Evolutionary conservation across 2,113 vertebrate genomes (phyloP).

Genomic region (Microcebus ravelobensis): DNA sequence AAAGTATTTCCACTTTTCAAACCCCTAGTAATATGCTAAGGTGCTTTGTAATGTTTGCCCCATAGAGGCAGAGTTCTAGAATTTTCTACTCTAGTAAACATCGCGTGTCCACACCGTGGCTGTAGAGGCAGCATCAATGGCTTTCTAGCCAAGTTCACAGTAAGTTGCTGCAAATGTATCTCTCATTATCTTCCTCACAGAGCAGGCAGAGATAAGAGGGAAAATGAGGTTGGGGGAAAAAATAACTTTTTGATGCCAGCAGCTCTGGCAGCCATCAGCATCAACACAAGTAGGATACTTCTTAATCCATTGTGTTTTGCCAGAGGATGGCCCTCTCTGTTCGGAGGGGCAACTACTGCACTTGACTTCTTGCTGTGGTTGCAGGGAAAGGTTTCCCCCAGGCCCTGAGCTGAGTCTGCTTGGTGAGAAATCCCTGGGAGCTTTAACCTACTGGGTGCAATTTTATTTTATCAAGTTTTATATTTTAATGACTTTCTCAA

Average conservation of each 20-base stretch:
- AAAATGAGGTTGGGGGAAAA: background rate
- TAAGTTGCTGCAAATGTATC: slow-evolving; percentile 4
- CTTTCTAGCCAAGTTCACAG: slow-evolving; percentile 13
- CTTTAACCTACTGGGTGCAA: slow-evolving; percentile 42
- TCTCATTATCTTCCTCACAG: background rate
- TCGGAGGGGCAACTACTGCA: slow-evolving; percentile 61
- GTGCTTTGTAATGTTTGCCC: background rate
- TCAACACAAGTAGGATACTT: slow-evolving; percentile 3
- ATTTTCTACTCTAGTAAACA: background rate
- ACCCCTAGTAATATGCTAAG: background rate
- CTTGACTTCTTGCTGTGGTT: slow-evolving; percentile 62
- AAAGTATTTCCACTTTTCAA: background rate
- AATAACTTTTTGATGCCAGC: background rate
- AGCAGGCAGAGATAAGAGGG: background rate
- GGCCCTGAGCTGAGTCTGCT: slow-evolving; percentile 44
- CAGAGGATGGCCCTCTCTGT: slow-evolving; percentile 50
- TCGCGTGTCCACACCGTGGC: background rate
- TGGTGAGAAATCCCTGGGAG: slow-evolving; percentile 12
- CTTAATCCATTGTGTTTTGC: slow-evolving; percentile 62
- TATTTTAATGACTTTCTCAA: slow-evolving; percentile 60
- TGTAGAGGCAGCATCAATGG: background rate
- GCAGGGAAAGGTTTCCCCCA: slow-evolving; percentile 32
- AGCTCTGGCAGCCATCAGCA: background rate
- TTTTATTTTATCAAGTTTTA: slow-evolving; percentile 37
- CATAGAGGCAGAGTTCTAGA: background rate